Percentiles rank a stretch among this genome's conserved stretches.
phyloP scores from a whole-genome alignment of 2,888 invertebrate genomes.

The Heliconius erato region DNA sequence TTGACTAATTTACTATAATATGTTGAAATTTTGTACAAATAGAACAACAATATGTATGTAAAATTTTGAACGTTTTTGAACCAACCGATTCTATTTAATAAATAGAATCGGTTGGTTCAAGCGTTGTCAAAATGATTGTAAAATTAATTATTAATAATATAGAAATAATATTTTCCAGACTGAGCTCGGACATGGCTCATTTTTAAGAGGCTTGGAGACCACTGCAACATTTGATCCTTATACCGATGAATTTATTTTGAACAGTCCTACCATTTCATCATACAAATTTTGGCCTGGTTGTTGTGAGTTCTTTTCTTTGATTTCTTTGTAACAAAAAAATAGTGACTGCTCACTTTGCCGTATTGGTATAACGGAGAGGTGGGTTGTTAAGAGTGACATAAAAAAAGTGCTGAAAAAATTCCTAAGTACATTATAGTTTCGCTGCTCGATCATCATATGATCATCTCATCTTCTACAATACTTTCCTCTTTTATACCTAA shows the following conservation, averaged over 20 bases:
- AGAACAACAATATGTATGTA: background rate
- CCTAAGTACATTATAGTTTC: no score
- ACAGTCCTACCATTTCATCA: constrained; percentile 94
- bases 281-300: constrained; percentile 99
- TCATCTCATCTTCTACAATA: no score
- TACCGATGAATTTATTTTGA: constrained; percentile 94
- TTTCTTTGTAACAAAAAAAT: no score
- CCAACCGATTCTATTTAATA: background rate
- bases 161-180: constrained; percentile 86
- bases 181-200: constrained; percentile 97
- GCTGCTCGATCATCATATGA: no score
- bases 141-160: background rate
- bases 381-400: no score
- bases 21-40: background rate
- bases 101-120: no score
- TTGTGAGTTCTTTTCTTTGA: constrained; percentile 86
- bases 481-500: background rate
- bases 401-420: no score
- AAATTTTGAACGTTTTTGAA: background rate
- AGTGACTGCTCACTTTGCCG: no score
- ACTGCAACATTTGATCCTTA: constrained; percentile 94
- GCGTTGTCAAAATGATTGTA: background rate
- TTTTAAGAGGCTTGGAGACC: constrained; percentile 96
- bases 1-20: background rate
- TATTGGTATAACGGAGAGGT: no score